Percentiles rank a stretch among this genome's conserved stretches.
phyloP scores from a whole-genome alignment of 2,113 vertebrate genomes.

The Podarcis muralis region DNA sequence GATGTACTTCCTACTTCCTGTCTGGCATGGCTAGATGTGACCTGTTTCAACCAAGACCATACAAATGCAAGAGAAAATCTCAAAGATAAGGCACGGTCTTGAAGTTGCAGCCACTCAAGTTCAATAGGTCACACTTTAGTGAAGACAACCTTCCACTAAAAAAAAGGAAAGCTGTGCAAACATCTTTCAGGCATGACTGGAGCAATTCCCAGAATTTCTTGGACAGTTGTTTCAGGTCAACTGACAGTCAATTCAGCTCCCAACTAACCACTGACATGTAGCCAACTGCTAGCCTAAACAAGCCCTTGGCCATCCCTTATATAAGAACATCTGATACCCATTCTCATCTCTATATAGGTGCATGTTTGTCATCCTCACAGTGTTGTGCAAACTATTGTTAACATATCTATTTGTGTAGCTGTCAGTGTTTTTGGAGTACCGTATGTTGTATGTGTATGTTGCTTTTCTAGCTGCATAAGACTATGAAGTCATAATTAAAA shows the following conservation, averaged over 20 bases:
- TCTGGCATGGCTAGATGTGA: not conserved
- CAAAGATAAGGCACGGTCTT: not conserved
- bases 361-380: constrained; percentile 61
- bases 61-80: not conserved
- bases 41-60: not conserved
- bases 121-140: not conserved
- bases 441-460: constrained; percentile 21
- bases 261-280: not conserved
- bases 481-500: constrained; percentile 24
- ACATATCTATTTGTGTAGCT: constrained; percentile 28
- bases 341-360: constrained; percentile 37
- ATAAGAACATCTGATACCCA: constrained; percentile 50
- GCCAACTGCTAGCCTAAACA: constrained; percentile 22
- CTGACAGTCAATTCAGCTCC: not conserved
- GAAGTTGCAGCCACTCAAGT: not conserved
- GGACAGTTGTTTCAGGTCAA: not conserved
- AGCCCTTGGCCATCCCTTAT: constrained; percentile 45
- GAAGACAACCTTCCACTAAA: not conserved
- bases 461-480: constrained; percentile 10
- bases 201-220: not conserved
- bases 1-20: not conserved
- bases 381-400: constrained; percentile 37
- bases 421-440: constrained; percentile 38
- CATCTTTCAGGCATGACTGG: not conserved
- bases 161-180: not conserved